Conservation (phyloP, 2,113 vertebrate genomes). For the Prinia subflava region DNA sequence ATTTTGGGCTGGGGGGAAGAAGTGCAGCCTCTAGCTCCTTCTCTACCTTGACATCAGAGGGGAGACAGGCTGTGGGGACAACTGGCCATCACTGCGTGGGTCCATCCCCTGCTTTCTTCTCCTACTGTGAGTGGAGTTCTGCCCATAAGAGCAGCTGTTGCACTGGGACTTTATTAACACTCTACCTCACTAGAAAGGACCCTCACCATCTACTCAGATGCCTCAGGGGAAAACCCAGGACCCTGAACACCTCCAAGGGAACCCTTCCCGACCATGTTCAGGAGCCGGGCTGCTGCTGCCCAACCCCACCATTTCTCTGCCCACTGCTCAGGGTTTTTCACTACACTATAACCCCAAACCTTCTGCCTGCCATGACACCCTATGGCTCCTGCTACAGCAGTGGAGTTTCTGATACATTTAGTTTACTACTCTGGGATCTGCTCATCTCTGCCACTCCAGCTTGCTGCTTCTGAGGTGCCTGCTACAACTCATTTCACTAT, state of each 20-base stretch:
- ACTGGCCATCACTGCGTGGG: rapidly evolving
- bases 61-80: neutral
- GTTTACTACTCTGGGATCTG: neutral
- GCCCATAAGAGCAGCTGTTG: neutral
- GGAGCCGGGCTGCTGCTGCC: neutral
- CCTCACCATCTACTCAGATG: neutral
- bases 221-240: neutral
- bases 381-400: neutral
- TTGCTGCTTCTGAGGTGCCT: neutral
- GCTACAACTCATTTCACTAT: neutral
- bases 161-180: neutral
- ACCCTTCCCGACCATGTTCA: neutral
- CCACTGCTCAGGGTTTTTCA: neutral
- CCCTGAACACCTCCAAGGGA: rapidly evolving
- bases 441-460: neutral
- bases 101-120: neutral
- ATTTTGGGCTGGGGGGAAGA: neutral
- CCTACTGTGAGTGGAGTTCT: too few relatives aligned
- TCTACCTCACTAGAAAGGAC: neutral
- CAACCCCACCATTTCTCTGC: neutral
- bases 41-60: neutral
- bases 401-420: neutral
- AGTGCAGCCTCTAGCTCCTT: neutral
- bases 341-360: too few relatives aligned
- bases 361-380: neutral